Base-by-base conservation (phyloP, 1,140 invertebrate genomes). In the Lordiphosa collinella region DNA sequence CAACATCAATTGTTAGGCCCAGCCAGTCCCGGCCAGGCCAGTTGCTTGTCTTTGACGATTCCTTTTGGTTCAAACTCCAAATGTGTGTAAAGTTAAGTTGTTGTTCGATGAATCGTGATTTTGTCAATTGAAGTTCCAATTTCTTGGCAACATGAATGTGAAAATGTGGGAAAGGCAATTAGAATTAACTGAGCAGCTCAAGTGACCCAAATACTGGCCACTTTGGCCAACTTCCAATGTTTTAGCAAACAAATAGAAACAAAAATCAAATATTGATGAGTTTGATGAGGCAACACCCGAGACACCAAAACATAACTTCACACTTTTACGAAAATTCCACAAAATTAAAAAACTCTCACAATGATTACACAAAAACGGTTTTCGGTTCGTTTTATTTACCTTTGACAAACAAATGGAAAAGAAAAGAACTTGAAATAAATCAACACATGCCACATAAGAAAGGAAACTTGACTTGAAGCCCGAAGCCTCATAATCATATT, bases 21-120 rank as follows among this genome's bases (percentile, higher is more conserved):
- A 29, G 25, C 25, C 25, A 29, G 25, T 29, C 25, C 25, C 25
- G 25, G 25, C 25, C 25, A 29, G 25, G 25, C 25, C 25, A 29
- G 25, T 29, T 8, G 11, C 32, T 50, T 38, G 12, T 18, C 59
- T 40, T 12, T 56, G 37, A 61, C 47, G 53, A 66, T 48, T 43
- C 29, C 41, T 54, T 38, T 31, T 22, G 31, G 35, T 57, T 9
- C 34, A 40, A 48, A 16, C 32, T 32, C 35, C 55, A 48, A 62
- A 67, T 82, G 76, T 80, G 70, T 76, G 57, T 57, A 60, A 72
- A 82, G 72, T 82, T 76, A 76, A 84, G 78, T 72, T 84, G 75
- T 68, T 60, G 59, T 64, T 66, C 53, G 50, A 41, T 64, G 46
- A 67, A 66, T 82, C 76, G 76, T 82, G 76, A 84, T 84, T 63